These are phyloP conservation scores for Pherbina coryleti DNA, from an alignment of 2,888 invertebrate species.

Conservation along the genomic window DNA sequence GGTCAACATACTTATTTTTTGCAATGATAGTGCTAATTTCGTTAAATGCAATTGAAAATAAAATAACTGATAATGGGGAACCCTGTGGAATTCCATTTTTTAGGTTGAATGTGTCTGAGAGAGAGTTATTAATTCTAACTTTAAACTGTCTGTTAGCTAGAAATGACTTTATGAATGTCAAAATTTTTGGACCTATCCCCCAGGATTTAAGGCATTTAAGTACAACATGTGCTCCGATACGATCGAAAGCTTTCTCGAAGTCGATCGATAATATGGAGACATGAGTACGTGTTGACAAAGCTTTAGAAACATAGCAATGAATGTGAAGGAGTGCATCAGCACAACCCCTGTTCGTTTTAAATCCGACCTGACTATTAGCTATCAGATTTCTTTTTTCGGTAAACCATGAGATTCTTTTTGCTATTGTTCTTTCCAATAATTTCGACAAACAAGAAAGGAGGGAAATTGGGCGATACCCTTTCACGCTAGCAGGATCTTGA, in stretches of 20 bases:
- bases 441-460: constrained; percentile 31
- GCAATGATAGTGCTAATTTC: constrained; percentile 35
- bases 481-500: background rate
- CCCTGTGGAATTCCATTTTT: too few relatives aligned
- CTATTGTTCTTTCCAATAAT: too few relatives aligned
- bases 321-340: constrained; percentile 22
- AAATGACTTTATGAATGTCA: constrained; percentile 35
- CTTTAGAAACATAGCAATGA: constrained; percentile 24
- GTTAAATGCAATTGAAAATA: constrained; percentile 41
- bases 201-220: constrained; percentile 23
- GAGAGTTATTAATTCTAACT: constrained; percentile 32
- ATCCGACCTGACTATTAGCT: constrained; percentile 16
- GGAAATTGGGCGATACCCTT: constrained; percentile 38
- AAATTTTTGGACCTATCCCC: constrained; percentile 36
- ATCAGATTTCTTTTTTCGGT: background rate
- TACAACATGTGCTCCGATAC: too few relatives aligned
- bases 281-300: constrained; percentile 32
- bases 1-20: constrained; percentile 14
- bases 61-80: constrained; percentile 40
- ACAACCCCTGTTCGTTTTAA: constrained; percentile 25
- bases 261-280: constrained; percentile 20
- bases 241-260: too few relatives aligned
- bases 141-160: constrained; percentile 32
- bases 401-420: constrained; percentile 1
- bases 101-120: background rate